These are phyloP conservation scores for Campylomormyrus numenius DNA, from an alignment of 2,113 vertebrate genomes.

Conservation along the genomic window DNA sequence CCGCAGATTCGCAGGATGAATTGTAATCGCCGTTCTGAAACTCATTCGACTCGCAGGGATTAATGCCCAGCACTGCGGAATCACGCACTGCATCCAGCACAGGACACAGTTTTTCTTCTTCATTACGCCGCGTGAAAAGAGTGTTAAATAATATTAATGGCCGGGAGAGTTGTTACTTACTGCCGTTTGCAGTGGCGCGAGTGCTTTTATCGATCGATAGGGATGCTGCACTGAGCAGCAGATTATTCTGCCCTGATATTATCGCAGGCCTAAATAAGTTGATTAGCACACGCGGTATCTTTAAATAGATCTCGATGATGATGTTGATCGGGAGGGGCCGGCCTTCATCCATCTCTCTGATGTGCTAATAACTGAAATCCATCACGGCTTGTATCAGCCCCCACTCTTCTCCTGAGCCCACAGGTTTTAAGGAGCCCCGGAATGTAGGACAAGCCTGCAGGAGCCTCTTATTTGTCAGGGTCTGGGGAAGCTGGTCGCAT, in stretches of 20 bases:
- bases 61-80: background rate
- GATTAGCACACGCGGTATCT: slow-evolving; percentile 90
- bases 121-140: slow-evolving; percentile 78
- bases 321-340: slow-evolving; percentile 95
- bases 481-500: slow-evolving; percentile 15
- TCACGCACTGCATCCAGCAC: slow-evolving; percentile 28
- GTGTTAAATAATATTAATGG: slow-evolving; percentile 99
- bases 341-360: slow-evolving; percentile 97
- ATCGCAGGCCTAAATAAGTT: slow-evolving; percentile 95
- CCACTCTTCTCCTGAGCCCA: slow-evolving; percentile 52
- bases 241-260: slow-evolving; percentile 90
- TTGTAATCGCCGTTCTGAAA: background rate
- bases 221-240: slow-evolving; percentile 71
- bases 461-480: slow-evolving; percentile 32
- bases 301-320: slow-evolving; percentile 99
- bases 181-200: slow-evolving; percentile 77
- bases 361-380: slow-evolving; percentile 99
- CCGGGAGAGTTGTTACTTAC: slow-evolving; percentile 84
- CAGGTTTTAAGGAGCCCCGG: slow-evolving; percentile 48
- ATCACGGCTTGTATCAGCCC: slow-evolving; percentile 76
- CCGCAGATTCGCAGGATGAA: slow-evolving; percentile 7
- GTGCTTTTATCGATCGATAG: slow-evolving; percentile 94
- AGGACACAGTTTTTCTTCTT: slow-evolving; percentile 80
- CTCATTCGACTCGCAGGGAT: background rate
- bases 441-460: slow-evolving; percentile 37